Base-by-base conservation (phyloP, 1,140 invertebrate species). In the Sweltsa coloradensis region DNA sequence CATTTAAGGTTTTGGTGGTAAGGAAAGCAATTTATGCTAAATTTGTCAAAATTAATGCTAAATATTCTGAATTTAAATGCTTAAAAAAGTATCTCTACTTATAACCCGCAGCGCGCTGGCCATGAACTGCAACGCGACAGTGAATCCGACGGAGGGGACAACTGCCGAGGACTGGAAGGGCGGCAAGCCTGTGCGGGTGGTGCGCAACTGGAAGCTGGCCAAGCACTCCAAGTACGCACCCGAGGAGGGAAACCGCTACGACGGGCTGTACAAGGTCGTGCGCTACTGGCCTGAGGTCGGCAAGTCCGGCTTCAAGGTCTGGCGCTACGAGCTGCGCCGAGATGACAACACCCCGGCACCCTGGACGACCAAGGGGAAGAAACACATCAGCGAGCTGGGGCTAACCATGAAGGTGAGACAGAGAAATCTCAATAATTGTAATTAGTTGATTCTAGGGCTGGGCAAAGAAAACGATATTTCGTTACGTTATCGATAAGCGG, bases 281-380 rank as follows among this genome's bases (percentile, higher is more conserved):
- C 89, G 85, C 55, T 92, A 90, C 60, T 90, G 83, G 67, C 81
- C 81, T 3, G 77, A 84, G 57, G 82, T 76, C 49, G 85, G 85
- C 9, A 73, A 83, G 54, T 83, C 83, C 36, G 87, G 86, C 1
- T 89, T 80, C 59, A 67, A 74, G 5, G 82, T 93, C 9, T 93
- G 87, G 87, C 73, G 83, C 36, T 93, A 86, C 59, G 55, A 85
- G 11, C 60, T 93, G 29, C 66, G 79, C 45, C 68, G 88, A 53
- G 88, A 92, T 63, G 89, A 93, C 64, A 75, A 80, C 1, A 64
- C 57, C 11, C 83, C 86, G 1, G 79, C 88, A 11, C 88, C 88
- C 0, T 92, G 88, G 89, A 85, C 85, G n/a, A 57, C 72, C 36
- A 74, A 71, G 37, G 87, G 83, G 0, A 78, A 80, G 60, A 66